Conservation (phyloP, 2,888 invertebrate species). For the Spialia ferax region DNA sequence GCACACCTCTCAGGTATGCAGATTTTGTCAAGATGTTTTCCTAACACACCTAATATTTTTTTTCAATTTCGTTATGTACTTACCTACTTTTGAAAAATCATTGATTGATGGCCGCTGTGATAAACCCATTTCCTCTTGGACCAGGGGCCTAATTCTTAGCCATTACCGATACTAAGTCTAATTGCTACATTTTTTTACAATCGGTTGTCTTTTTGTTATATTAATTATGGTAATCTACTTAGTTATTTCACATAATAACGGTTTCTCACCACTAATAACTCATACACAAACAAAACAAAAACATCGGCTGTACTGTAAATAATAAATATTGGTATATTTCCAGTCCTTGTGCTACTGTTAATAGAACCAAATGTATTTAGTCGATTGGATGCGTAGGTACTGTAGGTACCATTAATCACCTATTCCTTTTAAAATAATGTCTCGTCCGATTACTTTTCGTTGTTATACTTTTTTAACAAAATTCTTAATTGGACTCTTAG, state of each 20-base stretch:
- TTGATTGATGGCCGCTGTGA: too few relatives aligned
- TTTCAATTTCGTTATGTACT: too few relatives aligned
- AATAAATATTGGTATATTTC: constrained; percentile 6
- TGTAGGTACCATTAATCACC: constrained; percentile 5
- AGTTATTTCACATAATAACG: constrained; percentile 6
- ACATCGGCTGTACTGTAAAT: neutral
- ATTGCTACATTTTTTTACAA: too few relatives aligned
- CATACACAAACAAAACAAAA: neutral
- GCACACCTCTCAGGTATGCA: too few relatives aligned
- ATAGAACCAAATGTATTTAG: neutral
- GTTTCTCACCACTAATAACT: neutral
- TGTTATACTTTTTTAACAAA: neutral
- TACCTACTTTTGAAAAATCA: too few relatives aligned
- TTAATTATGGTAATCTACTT: too few relatives aligned
- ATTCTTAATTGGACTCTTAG: neutral
- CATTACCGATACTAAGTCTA: too few relatives aligned
- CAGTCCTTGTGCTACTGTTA: neutral
- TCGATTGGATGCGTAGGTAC: neutral
- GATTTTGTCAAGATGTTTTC: too few relatives aligned
- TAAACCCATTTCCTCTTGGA: too few relatives aligned
- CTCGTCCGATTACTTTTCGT: neutral
- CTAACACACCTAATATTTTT: too few relatives aligned
- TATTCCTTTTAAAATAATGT: neutral
- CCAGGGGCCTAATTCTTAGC: too few relatives aligned
- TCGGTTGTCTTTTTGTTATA: too few relatives aligned